A percentile compares a stretch with the other conserved stretches of the same genome.
phyloP scores from a whole-genome alignment of 2,113 vertebrate species.

The Callipepla squamata region DNA sequence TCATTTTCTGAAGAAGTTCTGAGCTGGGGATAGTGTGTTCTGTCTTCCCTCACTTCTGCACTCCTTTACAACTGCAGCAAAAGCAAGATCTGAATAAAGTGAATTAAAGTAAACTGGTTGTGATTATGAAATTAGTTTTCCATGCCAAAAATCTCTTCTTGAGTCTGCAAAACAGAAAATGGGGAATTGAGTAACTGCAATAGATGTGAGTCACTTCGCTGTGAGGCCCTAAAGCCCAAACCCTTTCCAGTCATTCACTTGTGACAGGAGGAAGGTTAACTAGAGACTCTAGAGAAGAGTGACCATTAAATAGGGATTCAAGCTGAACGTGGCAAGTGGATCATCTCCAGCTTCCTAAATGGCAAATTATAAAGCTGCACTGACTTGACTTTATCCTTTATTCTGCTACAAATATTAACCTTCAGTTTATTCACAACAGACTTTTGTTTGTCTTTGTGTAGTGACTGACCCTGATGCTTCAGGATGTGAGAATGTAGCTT shows the following conservation, averaged over 20 bases:
- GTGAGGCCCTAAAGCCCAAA: neutral
- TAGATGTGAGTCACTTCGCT: neutral
- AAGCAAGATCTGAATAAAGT: neutral
- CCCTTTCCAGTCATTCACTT: neutral
- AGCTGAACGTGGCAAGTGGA: neutral
- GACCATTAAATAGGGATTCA: conserved; percentile 26
- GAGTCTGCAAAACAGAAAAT: neutral
- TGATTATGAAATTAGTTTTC: neutral
- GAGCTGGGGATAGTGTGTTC: neutral
- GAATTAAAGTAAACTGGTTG: neutral
- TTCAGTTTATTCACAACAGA: neutral
- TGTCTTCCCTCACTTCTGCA: neutral
- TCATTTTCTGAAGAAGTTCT: neutral
- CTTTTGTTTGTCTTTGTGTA: neutral
- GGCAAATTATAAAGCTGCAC: neutral
- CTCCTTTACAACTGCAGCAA: neutral
- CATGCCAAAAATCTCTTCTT: neutral
- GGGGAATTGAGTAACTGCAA: neutral
- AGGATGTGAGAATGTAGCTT: neutral
- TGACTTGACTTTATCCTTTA: neutral
- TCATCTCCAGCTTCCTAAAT: neutral
- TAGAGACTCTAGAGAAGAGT: neutral
- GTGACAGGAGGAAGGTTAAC: neutral
- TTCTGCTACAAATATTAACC: neutral
- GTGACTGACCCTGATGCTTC: neutral